Conservation (phyloP, 2,113 vertebrate genomes). For the Petrocephalus microphthalmus region DNA sequence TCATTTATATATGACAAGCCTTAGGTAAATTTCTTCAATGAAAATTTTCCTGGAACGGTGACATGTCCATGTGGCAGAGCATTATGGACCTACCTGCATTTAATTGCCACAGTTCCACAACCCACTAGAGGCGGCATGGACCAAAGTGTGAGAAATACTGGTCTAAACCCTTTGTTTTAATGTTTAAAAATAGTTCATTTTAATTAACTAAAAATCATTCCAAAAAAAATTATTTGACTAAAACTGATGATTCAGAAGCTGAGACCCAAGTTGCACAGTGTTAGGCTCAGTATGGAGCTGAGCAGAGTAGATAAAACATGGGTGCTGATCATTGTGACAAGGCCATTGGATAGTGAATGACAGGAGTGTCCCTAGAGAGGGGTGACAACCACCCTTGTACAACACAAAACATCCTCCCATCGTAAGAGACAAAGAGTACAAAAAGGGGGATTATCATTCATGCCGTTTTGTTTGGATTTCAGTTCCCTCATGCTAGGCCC, state of each 20-base stretch:
- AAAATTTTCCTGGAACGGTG: neutral
- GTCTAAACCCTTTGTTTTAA: neutral
- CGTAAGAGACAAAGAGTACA: conserved; percentile 43
- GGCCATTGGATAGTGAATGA: neutral
- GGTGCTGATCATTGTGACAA: neutral
- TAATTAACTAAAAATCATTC: neutral
- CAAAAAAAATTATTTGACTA: neutral
- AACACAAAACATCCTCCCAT: conserved; percentile 37
- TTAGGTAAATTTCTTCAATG: neutral
- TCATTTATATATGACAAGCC: neutral
- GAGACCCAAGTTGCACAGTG: neutral
- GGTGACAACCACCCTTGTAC: conserved; percentile 4
- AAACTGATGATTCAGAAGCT: neutral
- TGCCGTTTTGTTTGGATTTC: conserved; percentile 48
- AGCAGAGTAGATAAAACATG: neutral
- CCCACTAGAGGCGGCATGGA: neutral
- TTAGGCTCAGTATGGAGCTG: neutral
- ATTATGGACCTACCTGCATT: neutral
- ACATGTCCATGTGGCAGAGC: neutral
- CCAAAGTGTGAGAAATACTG: neutral
- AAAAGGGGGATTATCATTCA: conserved; percentile 53
- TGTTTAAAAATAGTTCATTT: neutral
- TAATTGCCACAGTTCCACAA: neutral
- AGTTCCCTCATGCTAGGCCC: conserved; percentile 37
- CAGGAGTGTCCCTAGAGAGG: conserved; percentile 29